phyloP scores from a whole-genome alignment of 2,888 invertebrate species.

The Taenaris catops region DNA sequence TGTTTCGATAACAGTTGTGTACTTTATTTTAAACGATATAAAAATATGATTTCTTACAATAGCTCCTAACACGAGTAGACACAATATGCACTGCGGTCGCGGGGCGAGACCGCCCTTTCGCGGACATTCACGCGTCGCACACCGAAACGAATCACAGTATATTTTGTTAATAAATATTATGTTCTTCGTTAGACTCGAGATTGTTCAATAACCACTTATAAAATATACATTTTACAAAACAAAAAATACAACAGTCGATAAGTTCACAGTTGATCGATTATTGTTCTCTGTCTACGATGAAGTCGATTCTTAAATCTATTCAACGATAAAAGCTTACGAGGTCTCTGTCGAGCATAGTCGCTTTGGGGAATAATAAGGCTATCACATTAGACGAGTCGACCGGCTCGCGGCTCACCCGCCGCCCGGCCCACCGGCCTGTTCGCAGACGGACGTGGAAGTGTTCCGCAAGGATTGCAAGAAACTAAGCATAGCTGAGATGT shows the following conservation, averaged over 20 bases:
- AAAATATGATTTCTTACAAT: slow-evolving; percentile 72
- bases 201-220: slow-evolving; percentile 64
- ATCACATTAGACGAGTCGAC: slow-evolving; percentile 35
- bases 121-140: slow-evolving; percentile 26
- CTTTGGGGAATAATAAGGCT: slow-evolving; percentile 32
- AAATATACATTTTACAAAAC: slow-evolving; percentile 67
- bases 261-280: slow-evolving; percentile 43
- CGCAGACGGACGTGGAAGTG: slow-evolving; percentile 96
- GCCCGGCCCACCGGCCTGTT: slow-evolving; percentile 32
- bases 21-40: slow-evolving; percentile 74
- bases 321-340: slow-evolving; percentile 61
- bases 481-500: slow-evolving; percentile 98
- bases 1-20: slow-evolving; percentile 63
- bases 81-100: slow-evolving; percentile 33
- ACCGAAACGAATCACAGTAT: slow-evolving; percentile 60
- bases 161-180: slow-evolving; percentile 64
- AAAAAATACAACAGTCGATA: slow-evolving; percentile 51
- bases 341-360: slow-evolving; percentile 39
- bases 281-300: slow-evolving; percentile 52
- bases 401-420: slow-evolving; percentile 24
- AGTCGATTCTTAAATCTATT: slow-evolving; percentile 48
- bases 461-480: slow-evolving; percentile 98
- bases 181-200: slow-evolving; percentile 53
- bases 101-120: slow-evolving; percentile 13
- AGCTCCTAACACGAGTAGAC: slow-evolving; percentile 37